Conservation (phyloP, 1,140 invertebrate species). For the Parapsyche elsis region DNA sequence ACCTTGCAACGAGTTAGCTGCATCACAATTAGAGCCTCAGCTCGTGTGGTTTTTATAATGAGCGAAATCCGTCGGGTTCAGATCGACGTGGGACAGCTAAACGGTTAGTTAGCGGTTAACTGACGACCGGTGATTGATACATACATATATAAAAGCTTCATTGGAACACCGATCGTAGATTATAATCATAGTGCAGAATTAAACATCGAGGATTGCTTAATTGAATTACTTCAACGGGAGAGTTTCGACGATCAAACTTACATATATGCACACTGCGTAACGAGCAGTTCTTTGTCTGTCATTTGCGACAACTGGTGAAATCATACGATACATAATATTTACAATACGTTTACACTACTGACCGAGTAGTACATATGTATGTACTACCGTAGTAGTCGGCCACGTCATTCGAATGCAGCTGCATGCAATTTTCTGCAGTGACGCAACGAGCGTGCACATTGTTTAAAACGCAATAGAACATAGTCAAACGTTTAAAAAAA, state of each 20-base stretch:
- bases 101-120: too few species aligned
- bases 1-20: constrained; percentile 18
- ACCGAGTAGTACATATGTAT: neutral
- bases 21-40: constrained; percentile 14
- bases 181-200: too few species aligned
- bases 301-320: neutral
- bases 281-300: neutral
- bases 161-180: too few species aligned
- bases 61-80: too few species aligned
- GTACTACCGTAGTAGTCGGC: constrained; percentile 6
- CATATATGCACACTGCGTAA: neutral
- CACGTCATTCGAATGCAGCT: constrained; percentile 50
- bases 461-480: neutral
- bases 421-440: constrained; percentile 42
- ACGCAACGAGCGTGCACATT: constrained; percentile 38
- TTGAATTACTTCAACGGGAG: too few species aligned
- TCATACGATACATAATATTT: constrained; percentile 9
- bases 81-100: too few species aligned
- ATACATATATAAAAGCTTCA: too few species aligned
- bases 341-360: neutral
- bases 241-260: too few species aligned
- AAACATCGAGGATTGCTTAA: too few species aligned
- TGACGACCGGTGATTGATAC: too few species aligned
- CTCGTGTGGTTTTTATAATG: neutral
- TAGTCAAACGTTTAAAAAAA: neutral